Conservation (phyloP, 1,140 invertebrate species). For the Drosophila pruinosa region DNA sequence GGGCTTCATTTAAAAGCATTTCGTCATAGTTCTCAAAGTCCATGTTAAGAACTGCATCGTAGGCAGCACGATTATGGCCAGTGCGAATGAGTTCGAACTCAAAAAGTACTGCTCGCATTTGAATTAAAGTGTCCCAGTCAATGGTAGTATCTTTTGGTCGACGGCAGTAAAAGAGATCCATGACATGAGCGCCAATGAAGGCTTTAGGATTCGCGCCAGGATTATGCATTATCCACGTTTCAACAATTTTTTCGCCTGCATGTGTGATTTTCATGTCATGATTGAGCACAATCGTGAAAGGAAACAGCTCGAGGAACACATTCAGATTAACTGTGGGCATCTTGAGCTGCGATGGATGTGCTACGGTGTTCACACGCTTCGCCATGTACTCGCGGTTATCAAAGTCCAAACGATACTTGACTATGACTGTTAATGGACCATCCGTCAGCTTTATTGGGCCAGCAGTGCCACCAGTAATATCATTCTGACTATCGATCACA, state of each 20-base stretch:
- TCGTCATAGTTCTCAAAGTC: conserved; percentile 76
- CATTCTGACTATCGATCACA: conserved; percentile 87
- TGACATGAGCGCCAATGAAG: conserved; percentile 86
- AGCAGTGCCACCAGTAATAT: conserved; percentile 76
- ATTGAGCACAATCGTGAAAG: conserved; percentile 84
- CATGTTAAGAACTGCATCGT: conserved; percentile 69
- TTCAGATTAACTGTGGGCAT: conserved; percentile 87
- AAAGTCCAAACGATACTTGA: conserved; percentile 90
- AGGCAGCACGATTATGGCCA: conserved; percentile 65
- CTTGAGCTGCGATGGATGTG: conserved; percentile 83
- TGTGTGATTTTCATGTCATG: conserved; percentile 77
- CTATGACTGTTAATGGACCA: conserved; percentile 86
- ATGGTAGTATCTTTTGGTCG: conserved; percentile 89
- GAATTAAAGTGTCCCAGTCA: conserved; percentile 88
- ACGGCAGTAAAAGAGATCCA: conserved; percentile 88
- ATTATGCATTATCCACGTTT: conserved; percentile 88
- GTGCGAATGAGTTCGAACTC: conserved; percentile 88
- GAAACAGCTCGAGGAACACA: conserved; percentile 89
- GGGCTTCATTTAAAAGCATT: conserved; percentile 68
- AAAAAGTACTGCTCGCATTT: conserved; percentile 89
- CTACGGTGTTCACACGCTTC: conserved; percentile 83
- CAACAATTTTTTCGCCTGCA: conserved; percentile 88
- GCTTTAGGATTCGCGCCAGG: conserved; percentile 80
- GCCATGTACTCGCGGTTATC: conserved; percentile 90
- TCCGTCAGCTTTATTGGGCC: conserved; percentile 77